Evolutionary conservation across 2,113 vertebrate genomes (phyloP), one percentile per base, ranked within the genome.

Genomic region (Lophura nycthemera): DNA sequence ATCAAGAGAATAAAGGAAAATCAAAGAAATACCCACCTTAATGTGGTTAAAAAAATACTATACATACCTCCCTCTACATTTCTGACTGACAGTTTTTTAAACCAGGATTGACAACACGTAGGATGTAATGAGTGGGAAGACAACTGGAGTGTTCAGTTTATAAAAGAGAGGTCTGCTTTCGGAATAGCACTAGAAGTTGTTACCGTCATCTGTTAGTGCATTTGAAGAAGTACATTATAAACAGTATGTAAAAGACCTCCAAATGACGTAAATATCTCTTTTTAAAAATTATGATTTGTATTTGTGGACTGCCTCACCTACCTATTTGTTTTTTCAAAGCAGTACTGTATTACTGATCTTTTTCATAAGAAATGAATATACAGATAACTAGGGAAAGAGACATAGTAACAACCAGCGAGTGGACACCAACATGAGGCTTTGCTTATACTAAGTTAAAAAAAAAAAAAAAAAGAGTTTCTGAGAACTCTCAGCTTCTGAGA

Each of bases 91-190:
- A 82, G 89, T 67, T 92, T 90, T 70, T 88, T 67, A 94, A 93
- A 88, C 88, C 54, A 92, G 94, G 95, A 97, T 94, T 96, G 97
- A 94, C 95, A 96, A 89, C 67, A 93, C 43, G 95, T 96, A 78
- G 94, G 93, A 96, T 87, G 93, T 89, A 97, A 94, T 91, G 93
- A 96, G 94, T 93, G 85, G 96, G 96, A 95, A 93, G 93, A 96
- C 3, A 4, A 94, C 71, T 91, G 66, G 78, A 95, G 65, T 66
- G 79, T 89, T 93, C 92, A 92, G 83, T 64, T 91, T 90, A 84
- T 76, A 92, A 89, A 95, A 86, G 73, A 92, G 86, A 87, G 81
- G 89, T 88, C 93, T 96, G 82, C 45, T 54, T 92, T 94, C 91
- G 95, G 82, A 96, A 91, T 81, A 91, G 88, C 95, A 88, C 87